These are phyloP conservation scores for Sterrhoptilus dennistouni DNA, from an alignment of 2,113 vertebrate species.

Conservation along the genomic window DNA sequence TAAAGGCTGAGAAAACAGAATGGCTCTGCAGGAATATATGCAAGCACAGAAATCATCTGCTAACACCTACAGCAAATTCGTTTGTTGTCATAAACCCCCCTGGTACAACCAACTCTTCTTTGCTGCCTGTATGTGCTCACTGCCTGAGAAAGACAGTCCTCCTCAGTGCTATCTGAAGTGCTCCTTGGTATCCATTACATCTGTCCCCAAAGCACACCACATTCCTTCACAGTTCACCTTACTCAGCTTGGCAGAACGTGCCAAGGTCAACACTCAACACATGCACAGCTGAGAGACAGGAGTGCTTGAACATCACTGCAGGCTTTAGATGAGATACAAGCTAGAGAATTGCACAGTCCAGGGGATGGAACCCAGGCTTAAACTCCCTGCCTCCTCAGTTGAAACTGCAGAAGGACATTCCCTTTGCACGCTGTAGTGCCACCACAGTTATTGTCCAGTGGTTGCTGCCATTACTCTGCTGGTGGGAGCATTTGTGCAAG, in stretches of 20 bases:
- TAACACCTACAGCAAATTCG: not conserved
- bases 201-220: not conserved
- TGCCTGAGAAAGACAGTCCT: not conserved
- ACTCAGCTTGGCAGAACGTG: not conserved
- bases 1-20: slow-evolving; percentile 11
- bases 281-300: not conserved
- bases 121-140: not conserved
- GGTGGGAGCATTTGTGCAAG: not conserved
- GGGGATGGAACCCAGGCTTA: not conserved
- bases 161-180: not conserved
- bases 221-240: not conserved
- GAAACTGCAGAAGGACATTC: not conserved
- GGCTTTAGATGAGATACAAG: not conserved
- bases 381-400: not conserved
- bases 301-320: not conserved
- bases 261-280: not conserved
- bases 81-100: not conserved
- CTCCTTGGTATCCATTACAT: not conserved
- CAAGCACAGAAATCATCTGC: not conserved
- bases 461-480: not conserved
- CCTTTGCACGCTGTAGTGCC: rapidly evolving
- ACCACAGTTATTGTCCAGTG: not conserved
- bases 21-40: not conserved
- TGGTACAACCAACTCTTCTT: not conserved
- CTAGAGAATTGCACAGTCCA: not conserved